These are phyloP conservation scores for Drosophila vallismaia DNA, from an alignment of 2,888 invertebrate species.

Conservation along the genomic window DNA sequence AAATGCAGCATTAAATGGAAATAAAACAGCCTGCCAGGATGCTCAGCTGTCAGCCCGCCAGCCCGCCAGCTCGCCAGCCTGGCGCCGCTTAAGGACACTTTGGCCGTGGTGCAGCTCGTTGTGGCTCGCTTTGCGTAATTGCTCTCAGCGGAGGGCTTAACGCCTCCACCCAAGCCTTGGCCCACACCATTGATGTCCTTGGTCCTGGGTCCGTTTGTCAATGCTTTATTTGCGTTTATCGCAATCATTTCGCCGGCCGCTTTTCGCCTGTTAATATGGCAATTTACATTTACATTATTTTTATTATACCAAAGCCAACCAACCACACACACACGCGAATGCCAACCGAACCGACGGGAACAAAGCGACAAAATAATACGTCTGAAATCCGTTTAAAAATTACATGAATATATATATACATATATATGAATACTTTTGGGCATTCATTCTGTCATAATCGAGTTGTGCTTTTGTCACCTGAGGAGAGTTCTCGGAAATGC, in stretches of 20 bases:
- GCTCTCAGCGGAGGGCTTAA: conserved; percentile 72
- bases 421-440: conserved; percentile 4
- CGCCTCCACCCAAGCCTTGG: conserved; percentile 5
- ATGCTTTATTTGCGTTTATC: conserved; percentile 69
- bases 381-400: conserved; percentile 37
- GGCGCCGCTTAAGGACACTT: conserved; percentile 36
- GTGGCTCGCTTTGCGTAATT: conserved; percentile 61
- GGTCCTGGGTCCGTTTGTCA: conserved; percentile 50
- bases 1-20: conserved; percentile 71
- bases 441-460: conserved; percentile 38
- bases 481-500: conserved; percentile 13
- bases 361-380: conserved; percentile 34
- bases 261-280: conserved; percentile 67
- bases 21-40: conserved; percentile 48
- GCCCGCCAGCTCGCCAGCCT: conserved; percentile 2
- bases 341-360: background rate
- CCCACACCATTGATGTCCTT: conserved; percentile 10
- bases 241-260: conserved; percentile 59
- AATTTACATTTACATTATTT: conserved; percentile 75
- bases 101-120: conserved; percentile 28
- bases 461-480: conserved; percentile 27
- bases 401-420: background rate
- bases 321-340: background rate
- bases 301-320: conserved; percentile 44
- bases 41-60: background rate